Base-by-base conservation (phyloP, 1,140 invertebrate species). In the Piezodorus guildinii region DNA sequence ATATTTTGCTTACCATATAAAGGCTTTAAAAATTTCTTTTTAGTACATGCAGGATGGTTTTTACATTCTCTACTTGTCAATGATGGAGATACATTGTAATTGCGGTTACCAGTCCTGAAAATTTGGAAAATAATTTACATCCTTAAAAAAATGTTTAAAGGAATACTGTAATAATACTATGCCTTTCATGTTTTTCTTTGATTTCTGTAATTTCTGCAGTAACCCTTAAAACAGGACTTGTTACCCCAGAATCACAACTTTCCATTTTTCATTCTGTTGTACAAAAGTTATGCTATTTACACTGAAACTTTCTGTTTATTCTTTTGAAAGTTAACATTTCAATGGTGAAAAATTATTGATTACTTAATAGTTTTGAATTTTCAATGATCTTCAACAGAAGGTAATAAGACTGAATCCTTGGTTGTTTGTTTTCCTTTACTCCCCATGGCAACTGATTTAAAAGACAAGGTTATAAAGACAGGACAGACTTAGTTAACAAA, bases 191-290 rank as follows among this genome's bases (percentile, higher is more conserved):
- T 23, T 56, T 56, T 21, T 25, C 30, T 44, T 23, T 60, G 12
- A 60, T 16, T 43, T 60, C 58, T 39, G 58, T 39, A 9, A 60
- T 60, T 43, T 60, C 58, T 60, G 58, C 39, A 17, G 58, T 60
- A n/a, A 60, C 58, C 34, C 58, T 39, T 25, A 60, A 30, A 44
- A 60, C 58, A 39, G 58, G 58, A 43, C 30, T 60, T 43, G 58
- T 43, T 34, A 43, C 58, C 43, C 30, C 58, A 62, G 52, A 56
- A 56, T 56, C 52, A 56, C 52, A 21, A 25, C 52, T 56, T 56
- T 56, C 52, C 52, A 56, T 56, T 19, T 56, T 56, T 56, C 52
- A 56, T 39, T 39, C 34, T 39, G 34, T 39, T 39, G 34, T 39
- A 39, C 34, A 39, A 39, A 10, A 39, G 34, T 39, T 39, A 39